Evolutionary conservation across 2,888 invertebrate genomes (phyloP).

Genomic region (Acrocyrtus sp.): DNA sequence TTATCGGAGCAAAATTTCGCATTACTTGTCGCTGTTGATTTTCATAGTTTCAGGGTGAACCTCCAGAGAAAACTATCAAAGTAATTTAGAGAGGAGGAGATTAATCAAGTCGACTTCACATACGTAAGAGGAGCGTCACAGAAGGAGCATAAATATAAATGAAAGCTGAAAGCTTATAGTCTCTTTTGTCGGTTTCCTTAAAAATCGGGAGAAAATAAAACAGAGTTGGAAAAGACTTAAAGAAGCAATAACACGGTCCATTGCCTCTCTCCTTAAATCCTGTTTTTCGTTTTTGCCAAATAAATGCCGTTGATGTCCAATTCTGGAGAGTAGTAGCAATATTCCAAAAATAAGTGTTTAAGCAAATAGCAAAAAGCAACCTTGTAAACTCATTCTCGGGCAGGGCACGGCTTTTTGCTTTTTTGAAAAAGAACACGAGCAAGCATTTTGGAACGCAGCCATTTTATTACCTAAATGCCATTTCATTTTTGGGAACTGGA

Average conservation of each 20-base stretch:
- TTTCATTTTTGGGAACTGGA: neutral
- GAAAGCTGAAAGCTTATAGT: neutral
- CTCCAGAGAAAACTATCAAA: neutral
- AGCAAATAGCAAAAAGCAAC: too few relatives aligned
- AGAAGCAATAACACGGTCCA: neutral
- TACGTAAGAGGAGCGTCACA: neutral
- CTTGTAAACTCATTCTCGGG: too few relatives aligned
- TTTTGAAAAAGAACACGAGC: neutral
- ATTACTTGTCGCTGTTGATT: too few relatives aligned
- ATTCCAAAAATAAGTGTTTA: too few relatives aligned
- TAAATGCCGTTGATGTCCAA: neutral
- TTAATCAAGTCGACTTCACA: neutral
- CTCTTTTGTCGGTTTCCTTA: neutral
- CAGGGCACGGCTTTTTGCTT: too few relatives aligned
- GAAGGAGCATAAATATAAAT: too few relatives aligned
- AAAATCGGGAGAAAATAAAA: neutral
- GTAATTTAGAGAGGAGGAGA: neutral
- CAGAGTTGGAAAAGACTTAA: neutral
- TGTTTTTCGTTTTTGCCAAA: neutral
- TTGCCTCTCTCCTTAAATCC: neutral
- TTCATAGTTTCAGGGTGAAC: neutral
- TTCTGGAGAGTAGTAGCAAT: neutral
- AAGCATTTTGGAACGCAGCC: constrained; percentile 32
- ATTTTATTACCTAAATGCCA: constrained; percentile 9
- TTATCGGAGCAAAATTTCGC: too few relatives aligned